These are phyloP conservation scores for Schizopygopsis pylzovi DNA, from an alignment of 2,797 vertebrate genomes.

Conservation along the genomic window DNA sequence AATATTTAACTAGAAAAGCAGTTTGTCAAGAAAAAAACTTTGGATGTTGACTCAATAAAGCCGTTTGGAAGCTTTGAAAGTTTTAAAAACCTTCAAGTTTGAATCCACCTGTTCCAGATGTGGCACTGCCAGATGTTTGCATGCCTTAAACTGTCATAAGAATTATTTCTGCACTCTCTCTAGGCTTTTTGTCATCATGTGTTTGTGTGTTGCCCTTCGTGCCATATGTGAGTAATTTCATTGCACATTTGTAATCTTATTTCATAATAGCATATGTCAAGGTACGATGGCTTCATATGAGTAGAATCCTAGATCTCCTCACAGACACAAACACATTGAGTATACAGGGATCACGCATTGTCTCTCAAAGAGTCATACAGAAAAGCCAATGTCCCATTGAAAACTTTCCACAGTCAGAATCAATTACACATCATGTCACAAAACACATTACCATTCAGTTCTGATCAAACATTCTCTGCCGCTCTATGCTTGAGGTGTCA, in stretches of 20 bases:
- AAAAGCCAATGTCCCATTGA: conserved; percentile 5
- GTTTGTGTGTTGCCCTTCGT: conserved; percentile 5
- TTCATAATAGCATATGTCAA: conserved; percentile 12
- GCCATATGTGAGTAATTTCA: conserved; percentile 22
- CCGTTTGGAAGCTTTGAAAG: not conserved
- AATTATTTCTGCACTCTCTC: conserved; percentile 2
- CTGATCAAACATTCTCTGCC: conserved; percentile 14
- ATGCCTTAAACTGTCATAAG: conserved; percentile 24
- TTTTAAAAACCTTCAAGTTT: not conserved
- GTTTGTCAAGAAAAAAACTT: not conserved
- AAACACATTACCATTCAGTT: conserved; percentile 5
- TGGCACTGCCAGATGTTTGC: conserved; percentile 25
- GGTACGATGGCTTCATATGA: not conserved
- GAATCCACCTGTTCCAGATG: conserved; percentile 27
- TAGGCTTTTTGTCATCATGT: not conserved
- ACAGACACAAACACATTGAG: not conserved
- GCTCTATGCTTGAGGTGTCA: not conserved
- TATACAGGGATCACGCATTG: not conserved
- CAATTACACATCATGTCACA: conserved; percentile 19
- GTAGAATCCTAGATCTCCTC: not conserved
- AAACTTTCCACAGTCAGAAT: conserved; percentile 21
- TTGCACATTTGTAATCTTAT: conserved; percentile 13
- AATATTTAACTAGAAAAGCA: not conserved
- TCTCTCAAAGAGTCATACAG: not conserved
- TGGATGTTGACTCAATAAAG: not conserved